phyloP scores from a whole-genome alignment of 1,140 invertebrate species.

The Oncopeltus fasciatus region DNA sequence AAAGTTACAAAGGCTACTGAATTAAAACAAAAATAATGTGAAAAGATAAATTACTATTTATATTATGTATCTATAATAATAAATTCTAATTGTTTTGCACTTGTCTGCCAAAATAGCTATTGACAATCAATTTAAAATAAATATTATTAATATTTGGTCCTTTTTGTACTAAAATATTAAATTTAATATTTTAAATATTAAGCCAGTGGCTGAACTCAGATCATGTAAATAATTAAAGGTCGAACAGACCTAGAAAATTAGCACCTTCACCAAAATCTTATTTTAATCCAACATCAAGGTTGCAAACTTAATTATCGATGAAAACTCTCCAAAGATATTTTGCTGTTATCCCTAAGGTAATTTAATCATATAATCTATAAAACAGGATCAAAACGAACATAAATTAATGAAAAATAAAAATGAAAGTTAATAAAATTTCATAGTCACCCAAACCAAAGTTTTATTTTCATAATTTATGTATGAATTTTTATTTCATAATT shows the following conservation, averaged over 20 bases:
- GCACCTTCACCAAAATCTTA: conserved; percentile 41
- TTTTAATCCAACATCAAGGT: conserved; percentile 68
- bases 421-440: conserved; percentile 33
- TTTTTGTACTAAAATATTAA: conserved; percentile 50
- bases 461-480: conserved; percentile 25
- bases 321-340: conserved; percentile 46
- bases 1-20: conserved; percentile 48
- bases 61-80: conserved; percentile 32
- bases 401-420: conserved; percentile 18
- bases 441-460: conserved; percentile 35
- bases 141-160: conserved; percentile 33
- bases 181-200: conserved; percentile 42
- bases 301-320: conserved; percentile 49
- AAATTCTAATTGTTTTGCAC: conserved; percentile 47
- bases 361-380: conserved; percentile 19
- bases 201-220: conserved; percentile 60
- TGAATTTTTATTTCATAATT: not conserved
- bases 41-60: not conserved
- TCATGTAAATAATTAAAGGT: conserved; percentile 62
- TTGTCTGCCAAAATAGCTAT: conserved; percentile 43
- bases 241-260: conserved; percentile 54
- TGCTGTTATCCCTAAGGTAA: conserved; percentile 60
- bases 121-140: not conserved
- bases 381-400: conserved; percentile 22
- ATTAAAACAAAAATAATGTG: not conserved